A percentile compares a stretch with the other conserved stretches of the same genome.
Evolutionary conservation across 2,113 vertebrate species (phyloP).

Genomic region (Pseudolaguvia tuberculata): DNA sequence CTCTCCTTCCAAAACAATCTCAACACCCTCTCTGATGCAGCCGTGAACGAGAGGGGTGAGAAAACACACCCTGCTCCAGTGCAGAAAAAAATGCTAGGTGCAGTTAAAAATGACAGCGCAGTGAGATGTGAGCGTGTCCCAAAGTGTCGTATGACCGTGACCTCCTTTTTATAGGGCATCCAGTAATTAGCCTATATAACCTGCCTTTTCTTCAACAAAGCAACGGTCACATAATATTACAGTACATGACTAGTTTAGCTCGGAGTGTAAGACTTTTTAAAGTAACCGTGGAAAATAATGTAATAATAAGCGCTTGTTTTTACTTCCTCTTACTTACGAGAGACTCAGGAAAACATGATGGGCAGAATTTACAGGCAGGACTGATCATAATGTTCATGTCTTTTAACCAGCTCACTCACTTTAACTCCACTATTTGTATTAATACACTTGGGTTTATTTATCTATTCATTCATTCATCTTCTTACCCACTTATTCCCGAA

Average conservation of each 20-base stretch:
- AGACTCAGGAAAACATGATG: too few species aligned
- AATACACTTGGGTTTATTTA: too few species aligned
- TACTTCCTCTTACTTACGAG: not conserved
- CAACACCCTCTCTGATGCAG: conserved; percentile 53
- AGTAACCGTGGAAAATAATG: too few species aligned
- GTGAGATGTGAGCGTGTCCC: conserved; percentile 60
- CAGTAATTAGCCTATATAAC: conserved; percentile 39
- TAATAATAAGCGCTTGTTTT: too few species aligned
- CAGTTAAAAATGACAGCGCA: conserved; percentile 54
- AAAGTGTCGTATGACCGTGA: conserved; percentile 59
- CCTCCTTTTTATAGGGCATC: conserved; percentile 48
- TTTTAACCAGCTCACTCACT: too few species aligned
- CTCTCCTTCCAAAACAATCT: conserved; percentile 52
- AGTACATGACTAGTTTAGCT: not conserved
- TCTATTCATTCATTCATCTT: too few species aligned
- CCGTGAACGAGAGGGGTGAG: conserved; percentile 45
- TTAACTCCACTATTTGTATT: too few species aligned
- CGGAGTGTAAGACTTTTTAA: not conserved
- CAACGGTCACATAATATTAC: not conserved
- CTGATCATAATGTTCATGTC: too few species aligned
- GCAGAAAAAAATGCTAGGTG: conserved; percentile 39
- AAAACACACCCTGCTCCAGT: conserved; percentile 44
- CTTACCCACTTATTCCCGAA: too few species aligned
- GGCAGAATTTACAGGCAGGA: not conserved
- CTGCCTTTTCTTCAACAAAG: conserved; percentile 14